phyloP scores from a whole-genome alignment of 2,797 vertebrate species.

The Arctocebus calabarensis region DNA sequence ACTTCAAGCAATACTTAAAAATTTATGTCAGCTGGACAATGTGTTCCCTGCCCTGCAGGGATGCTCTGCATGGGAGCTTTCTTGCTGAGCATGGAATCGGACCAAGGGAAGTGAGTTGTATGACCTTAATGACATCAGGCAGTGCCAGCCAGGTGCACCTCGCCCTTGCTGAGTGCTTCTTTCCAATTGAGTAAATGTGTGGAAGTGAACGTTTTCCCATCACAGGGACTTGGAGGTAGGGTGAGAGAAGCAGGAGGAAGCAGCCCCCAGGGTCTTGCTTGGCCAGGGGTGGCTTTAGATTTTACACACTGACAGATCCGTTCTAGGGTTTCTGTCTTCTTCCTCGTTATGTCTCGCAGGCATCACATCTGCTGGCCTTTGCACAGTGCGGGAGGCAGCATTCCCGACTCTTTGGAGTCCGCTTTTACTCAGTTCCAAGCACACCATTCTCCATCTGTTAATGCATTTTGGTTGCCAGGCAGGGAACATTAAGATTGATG shows the following conservation, averaged over 20 bases:
- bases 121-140: neutral
- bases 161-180: neutral
- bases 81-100: neutral
- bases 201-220: neutral
- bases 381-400: neutral
- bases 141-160: neutral
- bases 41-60: neutral
- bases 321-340: neutral
- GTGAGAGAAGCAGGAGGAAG: neutral
- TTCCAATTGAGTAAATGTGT: neutral
- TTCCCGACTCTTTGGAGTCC: neutral
- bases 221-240: neutral
- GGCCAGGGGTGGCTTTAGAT: neutral
- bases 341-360: neutral
- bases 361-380: neutral
- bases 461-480: neutral
- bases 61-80: neutral
- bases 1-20: conserved; percentile 33
- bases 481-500: conserved; percentile 56
- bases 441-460: conserved; percentile 3
- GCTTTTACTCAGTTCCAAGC: neutral
- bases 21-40: neutral
- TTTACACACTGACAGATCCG: neutral
- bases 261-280: neutral
- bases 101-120: neutral